A percentile compares a stretch with the other conserved stretches of the same genome.
These are phyloP conservation scores for Malurus elegans DNA, from an alignment of 2,113 vertebrate species.

Conservation along the genomic window DNA sequence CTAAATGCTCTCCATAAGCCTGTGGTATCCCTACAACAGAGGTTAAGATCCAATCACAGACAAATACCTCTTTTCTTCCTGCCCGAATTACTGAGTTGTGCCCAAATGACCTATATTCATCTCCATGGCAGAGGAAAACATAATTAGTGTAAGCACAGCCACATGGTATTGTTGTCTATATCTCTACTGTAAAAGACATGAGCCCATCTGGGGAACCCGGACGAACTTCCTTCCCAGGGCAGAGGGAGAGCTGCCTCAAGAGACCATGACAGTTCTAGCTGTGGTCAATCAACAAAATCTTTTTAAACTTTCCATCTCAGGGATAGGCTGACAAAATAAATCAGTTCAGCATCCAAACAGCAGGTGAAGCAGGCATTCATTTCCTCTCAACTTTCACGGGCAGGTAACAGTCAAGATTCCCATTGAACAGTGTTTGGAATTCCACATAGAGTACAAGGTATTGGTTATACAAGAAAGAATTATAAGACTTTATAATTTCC, in stretches of 20 bases:
- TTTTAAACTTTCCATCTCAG: neutral
- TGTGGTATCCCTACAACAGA: neutral
- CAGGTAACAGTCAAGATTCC: neutral
- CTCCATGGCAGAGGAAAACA: neutral
- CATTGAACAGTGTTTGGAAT: neutral
- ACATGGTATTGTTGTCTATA: accelerated
- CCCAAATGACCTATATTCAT: neutral
- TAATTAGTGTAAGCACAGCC: neutral
- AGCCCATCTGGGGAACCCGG: neutral
- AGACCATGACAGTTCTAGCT: neutral
- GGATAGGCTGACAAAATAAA: neutral
- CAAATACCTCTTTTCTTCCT: neutral
- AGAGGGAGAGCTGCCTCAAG: neutral
- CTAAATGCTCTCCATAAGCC: neutral
- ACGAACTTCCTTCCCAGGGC: neutral
- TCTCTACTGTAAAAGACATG: neutral
- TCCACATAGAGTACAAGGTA: neutral
- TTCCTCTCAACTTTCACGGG: neutral
- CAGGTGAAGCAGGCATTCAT: neutral
- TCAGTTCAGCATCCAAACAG: neutral
- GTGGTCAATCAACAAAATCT: neutral
- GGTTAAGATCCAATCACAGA: neutral
- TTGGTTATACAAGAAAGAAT: neutral
- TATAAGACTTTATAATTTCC: neutral
- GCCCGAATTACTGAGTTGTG: neutral